Evolutionary conservation across 2,888 invertebrate genomes (phyloP).

Genomic region (Campoplex nolae): DNA sequence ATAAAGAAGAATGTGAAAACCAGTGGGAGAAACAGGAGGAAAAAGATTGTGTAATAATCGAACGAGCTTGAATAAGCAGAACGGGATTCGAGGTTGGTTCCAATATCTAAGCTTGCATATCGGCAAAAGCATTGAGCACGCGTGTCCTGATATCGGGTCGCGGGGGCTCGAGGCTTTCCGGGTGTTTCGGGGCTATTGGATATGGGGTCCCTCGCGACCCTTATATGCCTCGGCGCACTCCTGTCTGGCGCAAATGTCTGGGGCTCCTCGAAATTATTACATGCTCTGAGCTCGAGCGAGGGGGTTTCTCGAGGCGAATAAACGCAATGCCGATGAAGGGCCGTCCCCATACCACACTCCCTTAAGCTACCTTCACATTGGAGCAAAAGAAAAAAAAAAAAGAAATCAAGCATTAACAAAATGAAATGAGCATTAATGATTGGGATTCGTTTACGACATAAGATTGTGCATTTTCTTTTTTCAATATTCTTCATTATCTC

Average conservation of each 20-base stretch:
- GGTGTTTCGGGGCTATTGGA: slow-evolving; percentile 58
- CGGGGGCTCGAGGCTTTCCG: slow-evolving; percentile 44
- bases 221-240: slow-evolving; percentile 58
- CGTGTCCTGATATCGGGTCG: slow-evolving; percentile 51
- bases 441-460: not conserved
- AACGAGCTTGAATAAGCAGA: slow-evolving; percentile 38
- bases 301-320: slow-evolving; percentile 67
- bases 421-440: not conserved
- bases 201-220: slow-evolving; percentile 57
- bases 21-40: not conserved
- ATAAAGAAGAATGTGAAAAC: slow-evolving; percentile 16
- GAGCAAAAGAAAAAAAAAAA: slow-evolving; percentile 5
- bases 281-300: slow-evolving; percentile 66
- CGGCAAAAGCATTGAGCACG: slow-evolving; percentile 55
- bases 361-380: slow-evolving; percentile 52
- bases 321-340: slow-evolving; percentile 65
- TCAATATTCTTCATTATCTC: slow-evolving; percentile 1
- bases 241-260: slow-evolving; percentile 70
- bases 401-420: not conserved
- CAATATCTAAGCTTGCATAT: slow-evolving; percentile 25
- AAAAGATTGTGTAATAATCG: slow-evolving; percentile 62
- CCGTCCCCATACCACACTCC: slow-evolving; percentile 49
- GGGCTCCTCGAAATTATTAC: slow-evolving; percentile 77
- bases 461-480: not conserved
- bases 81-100: slow-evolving; percentile 20